Percentiles rank a stretch among this genome's conserved stretches.
phyloP scores from a whole-genome alignment of 2,113 vertebrate genomes.

The Chaenocephalus aceratus region DNA sequence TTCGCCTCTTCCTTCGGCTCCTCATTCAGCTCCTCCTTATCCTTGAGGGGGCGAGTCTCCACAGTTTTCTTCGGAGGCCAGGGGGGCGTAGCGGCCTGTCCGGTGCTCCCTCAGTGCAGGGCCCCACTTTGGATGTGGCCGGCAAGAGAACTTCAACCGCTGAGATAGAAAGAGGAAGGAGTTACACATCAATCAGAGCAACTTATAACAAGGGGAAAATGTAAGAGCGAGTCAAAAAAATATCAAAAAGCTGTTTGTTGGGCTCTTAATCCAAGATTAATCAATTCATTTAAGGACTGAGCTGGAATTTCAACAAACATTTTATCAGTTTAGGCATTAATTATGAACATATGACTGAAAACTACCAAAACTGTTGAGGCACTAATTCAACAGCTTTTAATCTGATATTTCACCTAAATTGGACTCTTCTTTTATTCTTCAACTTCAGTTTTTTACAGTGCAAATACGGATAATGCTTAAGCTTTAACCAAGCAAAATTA shows the following conservation, averaged over 20 bases:
- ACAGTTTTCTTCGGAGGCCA: slow-evolving; percentile 84
- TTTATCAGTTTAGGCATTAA: neutral
- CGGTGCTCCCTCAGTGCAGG: slow-evolving; percentile 93
- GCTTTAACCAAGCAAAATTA: too few species aligned
- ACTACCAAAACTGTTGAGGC: neutral
- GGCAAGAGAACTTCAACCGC: slow-evolving; percentile 94
- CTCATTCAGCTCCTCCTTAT: slow-evolving; percentile 90
- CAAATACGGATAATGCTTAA: too few species aligned
- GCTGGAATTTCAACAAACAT: neutral
- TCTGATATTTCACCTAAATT: neutral
- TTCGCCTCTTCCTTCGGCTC: slow-evolving; percentile 72
- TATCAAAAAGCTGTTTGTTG: neutral
- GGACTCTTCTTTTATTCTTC: too few species aligned
- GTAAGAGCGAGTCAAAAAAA: neutral
- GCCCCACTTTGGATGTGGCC: slow-evolving; percentile 93
- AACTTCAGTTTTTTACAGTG: too few species aligned
- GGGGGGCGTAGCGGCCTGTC: slow-evolving; percentile 90
- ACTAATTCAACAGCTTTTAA: neutral
- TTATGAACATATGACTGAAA: neutral
- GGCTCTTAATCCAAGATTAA: neutral
- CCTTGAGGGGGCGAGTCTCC: slow-evolving; percentile 88
- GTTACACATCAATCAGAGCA: neutral
- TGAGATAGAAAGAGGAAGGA: slow-evolving; percentile 61
- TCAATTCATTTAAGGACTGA: neutral
- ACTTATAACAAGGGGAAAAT: neutral